Conservation (phyloP, 1,140 invertebrate genomes). For the Zaprionus inermis region DNA sequence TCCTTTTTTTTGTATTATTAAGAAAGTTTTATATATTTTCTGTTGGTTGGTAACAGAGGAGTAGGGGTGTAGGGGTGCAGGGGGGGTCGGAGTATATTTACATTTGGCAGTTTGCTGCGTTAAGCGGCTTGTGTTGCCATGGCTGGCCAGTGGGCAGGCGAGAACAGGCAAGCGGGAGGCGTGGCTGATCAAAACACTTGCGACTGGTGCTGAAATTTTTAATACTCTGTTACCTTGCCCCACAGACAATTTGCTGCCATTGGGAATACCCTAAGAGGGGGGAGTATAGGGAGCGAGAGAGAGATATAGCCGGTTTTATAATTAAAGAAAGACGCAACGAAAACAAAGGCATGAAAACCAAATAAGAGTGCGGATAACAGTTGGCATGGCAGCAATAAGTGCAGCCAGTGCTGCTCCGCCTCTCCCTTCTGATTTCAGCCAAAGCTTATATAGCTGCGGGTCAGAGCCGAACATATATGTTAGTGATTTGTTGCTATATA, state of each 20-base stretch:
- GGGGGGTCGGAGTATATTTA: conserved; percentile 76
- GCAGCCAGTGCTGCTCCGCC: not conserved
- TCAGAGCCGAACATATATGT: no score
- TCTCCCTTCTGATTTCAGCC: no score
- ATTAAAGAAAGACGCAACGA: conserved; percentile 68
- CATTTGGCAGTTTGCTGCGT: conserved; percentile 79
- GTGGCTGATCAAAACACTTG: conserved; percentile 61
- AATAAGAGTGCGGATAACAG: conserved; percentile 62
- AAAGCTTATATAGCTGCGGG: no score
- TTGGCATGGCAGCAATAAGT: conserved; percentile 54
- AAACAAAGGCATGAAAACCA: conserved; percentile 65
- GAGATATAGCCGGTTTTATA: conserved; percentile 52
- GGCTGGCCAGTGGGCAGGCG: conserved; percentile 19
- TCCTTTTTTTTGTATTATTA: conserved; percentile 72
- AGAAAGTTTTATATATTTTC: conserved; percentile 80
- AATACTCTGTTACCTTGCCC: conserved; percentile 78
- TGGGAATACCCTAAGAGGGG: conserved; percentile 52
- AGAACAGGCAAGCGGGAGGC: not conserved
- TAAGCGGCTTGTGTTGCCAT: conserved; percentile 77
- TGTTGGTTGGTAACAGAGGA: conserved; percentile 47
- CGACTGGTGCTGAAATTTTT: conserved; percentile 75
- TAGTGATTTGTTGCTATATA: no score
- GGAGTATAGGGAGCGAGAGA: no score
- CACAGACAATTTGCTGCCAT: conserved; percentile 77
- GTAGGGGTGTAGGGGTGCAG: no score